Percentiles rank a stretch among this genome's conserved stretches.
These are phyloP conservation scores for Mermis nigrescens DNA, from an alignment of 2,888 invertebrate species.

Conservation along the genomic window DNA sequence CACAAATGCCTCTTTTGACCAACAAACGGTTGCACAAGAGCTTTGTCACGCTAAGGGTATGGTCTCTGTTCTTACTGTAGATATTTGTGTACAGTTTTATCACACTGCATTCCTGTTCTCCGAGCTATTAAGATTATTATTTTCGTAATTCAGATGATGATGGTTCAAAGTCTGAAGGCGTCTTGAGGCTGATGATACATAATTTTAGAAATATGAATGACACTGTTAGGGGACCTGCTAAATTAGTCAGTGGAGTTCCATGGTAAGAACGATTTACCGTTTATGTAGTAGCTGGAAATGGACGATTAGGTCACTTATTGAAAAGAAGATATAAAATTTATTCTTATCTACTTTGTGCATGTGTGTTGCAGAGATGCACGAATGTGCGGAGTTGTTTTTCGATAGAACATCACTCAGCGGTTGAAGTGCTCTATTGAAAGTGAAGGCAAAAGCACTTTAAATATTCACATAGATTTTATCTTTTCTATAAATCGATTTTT, in stretches of 20 bases:
- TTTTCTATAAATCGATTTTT: too few relatives aligned
- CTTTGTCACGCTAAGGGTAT: neutral
- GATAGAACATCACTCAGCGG: too few relatives aligned
- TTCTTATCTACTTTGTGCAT: too few relatives aligned
- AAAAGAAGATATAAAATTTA: too few relatives aligned
- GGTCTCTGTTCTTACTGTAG: neutral
- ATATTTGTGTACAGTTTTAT: neutral
- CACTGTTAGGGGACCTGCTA: slow-evolving; percentile 62
- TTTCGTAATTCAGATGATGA: neutral
- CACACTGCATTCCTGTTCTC: neutral
- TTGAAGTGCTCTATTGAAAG: too few relatives aligned
- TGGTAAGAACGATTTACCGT: slow-evolving; percentile 50
- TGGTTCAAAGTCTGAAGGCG: slow-evolving; percentile 52
- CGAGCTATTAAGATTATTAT: too few relatives aligned
- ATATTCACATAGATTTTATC: too few relatives aligned
- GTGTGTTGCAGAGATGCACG: too few relatives aligned
- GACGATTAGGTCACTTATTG: too few relatives aligned
- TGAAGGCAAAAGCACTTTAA: too few relatives aligned
- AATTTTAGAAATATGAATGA: slow-evolving; percentile 71
- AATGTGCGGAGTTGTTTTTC: too few relatives aligned
- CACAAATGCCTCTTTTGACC: neutral
- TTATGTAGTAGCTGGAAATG: too few relatives aligned
- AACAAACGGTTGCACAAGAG: neutral
- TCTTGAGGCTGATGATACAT: slow-evolving; percentile 66
- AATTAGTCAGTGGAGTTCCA: slow-evolving; percentile 80